phyloP scores from a whole-genome alignment of 2,113 vertebrate genomes.

The Cryptoleucopteryx plumbea region DNA sequence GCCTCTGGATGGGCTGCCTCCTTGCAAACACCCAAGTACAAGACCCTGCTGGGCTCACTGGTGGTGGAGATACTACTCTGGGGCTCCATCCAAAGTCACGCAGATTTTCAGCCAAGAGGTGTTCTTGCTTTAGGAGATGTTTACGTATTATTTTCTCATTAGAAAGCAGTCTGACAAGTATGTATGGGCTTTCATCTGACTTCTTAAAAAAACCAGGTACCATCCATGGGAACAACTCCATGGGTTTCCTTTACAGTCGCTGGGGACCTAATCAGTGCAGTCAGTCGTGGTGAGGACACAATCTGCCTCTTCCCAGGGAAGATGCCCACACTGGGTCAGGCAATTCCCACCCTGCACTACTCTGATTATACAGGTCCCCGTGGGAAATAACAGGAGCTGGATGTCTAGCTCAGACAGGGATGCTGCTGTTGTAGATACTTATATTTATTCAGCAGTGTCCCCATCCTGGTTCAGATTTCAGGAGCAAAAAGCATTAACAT shows the following conservation, averaged over 20 bases:
- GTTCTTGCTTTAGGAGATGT: background rate
- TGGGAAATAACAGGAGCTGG: background rate
- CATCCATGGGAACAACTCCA: background rate
- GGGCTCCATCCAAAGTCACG: background rate
- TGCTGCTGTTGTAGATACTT: background rate
- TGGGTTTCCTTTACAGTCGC: accelerated
- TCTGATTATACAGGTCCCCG: background rate
- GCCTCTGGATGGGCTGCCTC: background rate
- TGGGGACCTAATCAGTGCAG: background rate
- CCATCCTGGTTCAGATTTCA: background rate
- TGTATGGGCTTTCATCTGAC: background rate
- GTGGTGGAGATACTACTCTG: background rate
- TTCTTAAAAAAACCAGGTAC: background rate
- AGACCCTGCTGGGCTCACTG: background rate
- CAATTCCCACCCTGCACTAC: background rate
- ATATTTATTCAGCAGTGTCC: background rate
- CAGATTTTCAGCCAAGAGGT: background rate
- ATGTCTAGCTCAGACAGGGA: background rate
- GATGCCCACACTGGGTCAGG: background rate
- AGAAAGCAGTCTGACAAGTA: background rate
- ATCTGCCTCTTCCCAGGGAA: background rate
- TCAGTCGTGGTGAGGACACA: background rate
- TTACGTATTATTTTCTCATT: background rate
- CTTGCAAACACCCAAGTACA: background rate
- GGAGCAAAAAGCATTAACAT: background rate